Evolutionary conservation across 2,797 vertebrate genomes (phyloP).

Genomic region (Pristis pectinata): DNA sequence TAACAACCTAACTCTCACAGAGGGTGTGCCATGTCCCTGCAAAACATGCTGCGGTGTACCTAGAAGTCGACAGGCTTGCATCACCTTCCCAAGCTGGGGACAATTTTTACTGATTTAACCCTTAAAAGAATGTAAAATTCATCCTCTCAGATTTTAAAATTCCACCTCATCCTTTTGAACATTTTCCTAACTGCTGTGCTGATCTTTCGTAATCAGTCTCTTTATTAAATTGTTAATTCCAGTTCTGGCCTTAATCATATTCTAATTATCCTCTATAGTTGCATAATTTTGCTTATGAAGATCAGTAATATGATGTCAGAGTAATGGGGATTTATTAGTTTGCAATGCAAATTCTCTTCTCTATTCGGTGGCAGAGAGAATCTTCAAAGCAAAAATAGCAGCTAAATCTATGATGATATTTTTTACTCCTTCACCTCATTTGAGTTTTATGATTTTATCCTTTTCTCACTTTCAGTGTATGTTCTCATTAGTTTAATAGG

Average conservation of each 20-base stretch:
- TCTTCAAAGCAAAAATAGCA: background rate
- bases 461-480: background rate
- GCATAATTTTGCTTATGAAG: slow-evolving; percentile 1
- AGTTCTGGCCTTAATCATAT: background rate
- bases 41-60: too few species aligned
- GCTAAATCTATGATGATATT: background rate
- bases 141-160: too few species aligned
- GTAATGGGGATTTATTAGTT: background rate
- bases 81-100: too few species aligned
- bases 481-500: background rate
- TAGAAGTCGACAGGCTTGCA: too few species aligned
- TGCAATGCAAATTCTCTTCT: background rate
- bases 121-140: too few species aligned
- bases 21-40: too few species aligned
- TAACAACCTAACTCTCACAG: too few species aligned
- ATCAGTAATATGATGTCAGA: background rate
- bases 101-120: too few species aligned
- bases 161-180: too few species aligned
- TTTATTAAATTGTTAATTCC: background rate
- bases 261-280: background rate
- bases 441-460: background rate
- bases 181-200: background rate
- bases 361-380: background rate
- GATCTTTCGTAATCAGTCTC: background rate
- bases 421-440: background rate